phyloP scores from a whole-genome alignment of 2,797 vertebrate species.

The Etheostoma perlongum region DNA sequence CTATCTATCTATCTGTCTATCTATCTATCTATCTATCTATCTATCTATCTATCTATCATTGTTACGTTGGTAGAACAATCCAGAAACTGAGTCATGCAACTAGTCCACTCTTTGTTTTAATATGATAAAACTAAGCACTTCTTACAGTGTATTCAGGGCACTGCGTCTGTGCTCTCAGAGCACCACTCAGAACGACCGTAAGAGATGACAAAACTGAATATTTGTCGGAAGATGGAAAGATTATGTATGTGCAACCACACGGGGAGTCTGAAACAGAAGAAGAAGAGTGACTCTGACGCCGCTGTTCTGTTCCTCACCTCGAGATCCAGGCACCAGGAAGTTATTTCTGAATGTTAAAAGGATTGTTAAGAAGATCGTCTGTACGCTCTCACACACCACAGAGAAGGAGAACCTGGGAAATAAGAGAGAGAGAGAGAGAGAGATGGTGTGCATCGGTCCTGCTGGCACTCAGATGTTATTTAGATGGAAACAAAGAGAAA shows the following conservation, averaged over 20 bases:
- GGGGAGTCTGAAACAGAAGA: background rate
- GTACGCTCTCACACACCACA: background rate
- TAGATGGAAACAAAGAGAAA: conserved; percentile 18
- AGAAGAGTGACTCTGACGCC: background rate
- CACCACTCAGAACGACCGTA: background rate
- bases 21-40: no score
- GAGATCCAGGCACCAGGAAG: background rate
- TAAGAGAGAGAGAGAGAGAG: conserved; percentile 48
- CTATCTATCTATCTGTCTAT: no score
- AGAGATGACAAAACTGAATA: background rate
- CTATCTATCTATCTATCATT: no score
- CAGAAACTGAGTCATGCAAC: no score
- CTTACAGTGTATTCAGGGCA: no score
- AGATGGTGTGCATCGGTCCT: conserved; percentile 30
- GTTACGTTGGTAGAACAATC: no score
- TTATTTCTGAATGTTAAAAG: conserved; percentile 24
- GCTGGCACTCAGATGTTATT: conserved; percentile 54
- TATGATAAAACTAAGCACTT: no score
- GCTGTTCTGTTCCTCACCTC: conserved; percentile 13
- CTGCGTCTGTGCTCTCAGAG: no score
- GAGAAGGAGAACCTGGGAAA: conserved; percentile 35
- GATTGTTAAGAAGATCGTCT: background rate
- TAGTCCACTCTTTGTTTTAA: no score
- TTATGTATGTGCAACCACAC: background rate
- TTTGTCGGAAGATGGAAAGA: background rate